Evolutionary conservation across 2,113 vertebrate genomes (phyloP).

Genomic region (Narcine bancroftii): DNA sequence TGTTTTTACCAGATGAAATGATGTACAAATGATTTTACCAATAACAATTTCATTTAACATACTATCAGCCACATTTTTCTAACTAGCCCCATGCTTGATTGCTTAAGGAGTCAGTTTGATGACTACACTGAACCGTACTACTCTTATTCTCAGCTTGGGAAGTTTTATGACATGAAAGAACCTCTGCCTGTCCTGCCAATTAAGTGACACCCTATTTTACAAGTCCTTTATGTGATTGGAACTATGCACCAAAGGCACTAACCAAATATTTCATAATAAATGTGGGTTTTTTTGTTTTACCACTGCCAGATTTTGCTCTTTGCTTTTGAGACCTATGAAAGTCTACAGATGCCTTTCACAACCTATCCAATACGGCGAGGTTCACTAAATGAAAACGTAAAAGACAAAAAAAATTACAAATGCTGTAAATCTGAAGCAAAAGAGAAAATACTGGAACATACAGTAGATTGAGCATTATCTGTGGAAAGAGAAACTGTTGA

Average conservation of each 20-base stretch:
- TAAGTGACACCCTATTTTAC: not conserved
- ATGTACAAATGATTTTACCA: not conserved
- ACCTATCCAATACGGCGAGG: not conserved
- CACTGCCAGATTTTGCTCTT: not conserved
- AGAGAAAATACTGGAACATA: too few relatives aligned
- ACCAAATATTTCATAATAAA: not conserved
- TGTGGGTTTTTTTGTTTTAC: not conserved
- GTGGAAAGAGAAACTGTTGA: too few relatives aligned
- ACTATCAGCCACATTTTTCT: not conserved
- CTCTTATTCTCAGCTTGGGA: not conserved
- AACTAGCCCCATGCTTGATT: not conserved
- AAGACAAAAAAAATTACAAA: too few relatives aligned
- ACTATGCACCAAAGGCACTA: not conserved
- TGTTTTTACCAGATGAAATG: not conserved
- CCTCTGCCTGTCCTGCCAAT: not conserved
- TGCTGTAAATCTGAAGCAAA: too few relatives aligned
- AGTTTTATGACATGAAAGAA: not conserved
- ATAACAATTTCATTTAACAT: not conserved
- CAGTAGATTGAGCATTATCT: too few relatives aligned
- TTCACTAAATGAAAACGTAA: not conserved
- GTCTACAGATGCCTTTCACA: not conserved
- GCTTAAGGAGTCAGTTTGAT: not conserved
- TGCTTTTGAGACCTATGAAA: not conserved
- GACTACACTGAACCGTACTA: too few relatives aligned
- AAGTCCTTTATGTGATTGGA: conserved; percentile 1